Evolutionary conservation across 2,113 vertebrate species (phyloP), one percentile per base, ranked within the genome.

Genomic region (Theristicus caerulescens): DNA sequence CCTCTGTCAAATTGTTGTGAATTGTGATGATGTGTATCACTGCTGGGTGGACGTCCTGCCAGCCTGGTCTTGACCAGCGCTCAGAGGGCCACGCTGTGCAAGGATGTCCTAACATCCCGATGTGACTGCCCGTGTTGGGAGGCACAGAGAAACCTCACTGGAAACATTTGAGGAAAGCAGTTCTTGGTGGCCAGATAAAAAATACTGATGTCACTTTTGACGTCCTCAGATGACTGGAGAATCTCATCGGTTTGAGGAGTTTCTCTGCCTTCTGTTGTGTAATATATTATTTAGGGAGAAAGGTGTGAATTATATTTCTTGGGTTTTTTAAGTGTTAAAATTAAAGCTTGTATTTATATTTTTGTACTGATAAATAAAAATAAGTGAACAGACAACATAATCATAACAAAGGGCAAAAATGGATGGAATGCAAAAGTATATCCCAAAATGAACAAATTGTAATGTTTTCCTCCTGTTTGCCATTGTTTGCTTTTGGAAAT

Each of bases 291-390:
- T 86, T 88, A 95, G 95, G 77, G 69, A 95, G 82, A 93, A 95
- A 96, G 89, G 54, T 96, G 95, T 96, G 94, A 90, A 93, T 88
- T 95, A 88, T 87, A 72, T 93, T 92, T 89, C 54, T 83, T 84
- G 40, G n/a, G 21, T 4, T 66, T 91, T 92, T 67, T 2, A 84
- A 88, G 69, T 93, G 69, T 97, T 96, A 91, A 92, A 96, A 94
- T 93, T 94, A 95, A 96, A 94, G 64, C 91, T 70, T 96, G 94
- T 97, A 95, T 95, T 97, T 97, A 94, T 95, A 97, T 97, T 97
- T 92, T 94, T 96, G 94, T 96, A 97, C 96, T 82, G 81, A 79
- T 94, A 80, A 96, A 93, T 96, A 96, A 97, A 94, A 83, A 42
- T 49, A 96, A 93, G 83, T 52, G 88, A 94, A 90, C 58, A 71